Evolutionary conservation across 2,888 invertebrate genomes (phyloP).

Genomic region (Drosophila colorata): DNA sequence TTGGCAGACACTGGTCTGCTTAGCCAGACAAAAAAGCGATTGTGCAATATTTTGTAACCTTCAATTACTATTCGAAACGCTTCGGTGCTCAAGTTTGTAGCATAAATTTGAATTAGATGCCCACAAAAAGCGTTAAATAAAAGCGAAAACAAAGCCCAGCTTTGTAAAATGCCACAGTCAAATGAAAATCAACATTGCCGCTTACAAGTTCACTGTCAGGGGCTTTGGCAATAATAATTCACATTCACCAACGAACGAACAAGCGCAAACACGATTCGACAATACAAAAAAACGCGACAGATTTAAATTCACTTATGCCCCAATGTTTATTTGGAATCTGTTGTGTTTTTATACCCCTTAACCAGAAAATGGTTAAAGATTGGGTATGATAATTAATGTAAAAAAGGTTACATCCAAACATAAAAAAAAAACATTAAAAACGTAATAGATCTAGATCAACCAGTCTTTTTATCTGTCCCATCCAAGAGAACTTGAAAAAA

Average conservation of each 20-base stretch:
- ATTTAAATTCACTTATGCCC: slow-evolving; percentile 6
- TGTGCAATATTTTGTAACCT: slow-evolving; percentile 44
- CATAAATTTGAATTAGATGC: slow-evolving; percentile 56
- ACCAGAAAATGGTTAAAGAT: background rate
- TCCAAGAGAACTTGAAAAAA: background rate
- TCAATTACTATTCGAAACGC: slow-evolving; percentile 39
- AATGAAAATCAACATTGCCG: slow-evolving; percentile 28
- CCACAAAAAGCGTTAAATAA: slow-evolving; percentile 24
- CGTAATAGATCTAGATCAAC: background rate
- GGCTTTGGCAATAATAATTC: slow-evolving; percentile 17
- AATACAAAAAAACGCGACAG: background rate
- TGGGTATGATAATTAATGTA: background rate
- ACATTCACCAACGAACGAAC: slow-evolving; percentile 9
- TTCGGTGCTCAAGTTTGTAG: slow-evolving; percentile 51
- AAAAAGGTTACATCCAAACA: background rate
- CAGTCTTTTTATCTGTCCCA: background rate
- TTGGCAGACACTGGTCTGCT: slow-evolving; percentile 13
- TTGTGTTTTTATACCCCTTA: background rate
- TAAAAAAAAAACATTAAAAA: background rate
- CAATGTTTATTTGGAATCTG: background rate
- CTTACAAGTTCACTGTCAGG: slow-evolving; percentile 53
- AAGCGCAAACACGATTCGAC: background rate
- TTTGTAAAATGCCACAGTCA: slow-evolving; percentile 27
- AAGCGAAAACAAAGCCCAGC: slow-evolving; percentile 35
- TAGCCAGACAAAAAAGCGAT: slow-evolving; percentile 3